Evolutionary conservation across 2,113 vertebrate species (phyloP).

Genomic region (Pollimyrus isidori): DNA sequence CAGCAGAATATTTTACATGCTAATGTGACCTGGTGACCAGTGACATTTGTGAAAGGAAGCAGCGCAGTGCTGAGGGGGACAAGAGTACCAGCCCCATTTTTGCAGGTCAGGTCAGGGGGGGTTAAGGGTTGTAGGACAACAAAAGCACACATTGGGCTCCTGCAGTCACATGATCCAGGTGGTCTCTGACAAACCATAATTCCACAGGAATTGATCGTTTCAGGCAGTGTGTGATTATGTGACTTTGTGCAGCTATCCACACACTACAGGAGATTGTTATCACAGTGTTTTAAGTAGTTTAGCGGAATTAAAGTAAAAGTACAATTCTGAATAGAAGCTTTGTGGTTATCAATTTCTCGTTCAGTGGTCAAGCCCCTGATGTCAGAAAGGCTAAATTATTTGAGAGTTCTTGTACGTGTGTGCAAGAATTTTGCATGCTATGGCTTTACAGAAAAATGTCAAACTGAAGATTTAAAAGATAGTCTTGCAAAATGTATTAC

Average conservation of each 20-base stretch:
- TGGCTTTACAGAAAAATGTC: background rate
- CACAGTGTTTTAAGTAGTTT: background rate
- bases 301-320: background rate
- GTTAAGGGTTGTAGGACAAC: background rate
- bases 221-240: background rate
- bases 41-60: constrained; percentile 28
- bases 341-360: background rate
- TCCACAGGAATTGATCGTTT: background rate
- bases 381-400: background rate
- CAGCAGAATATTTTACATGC: background rate
- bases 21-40: constrained; percentile 16
- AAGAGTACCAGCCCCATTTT: background rate
- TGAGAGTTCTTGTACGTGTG: background rate
- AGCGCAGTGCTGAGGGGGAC: constrained; percentile 11
- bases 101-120: background rate
- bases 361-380: background rate
- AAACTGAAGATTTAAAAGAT: background rate
- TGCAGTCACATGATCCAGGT: background rate
- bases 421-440: background rate
- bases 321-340: background rate
- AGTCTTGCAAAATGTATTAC: background rate
- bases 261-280: background rate
- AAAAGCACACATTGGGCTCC: background rate
- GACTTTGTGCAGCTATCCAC: background rate
- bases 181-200: background rate